Conservation (phyloP, 2,113 vertebrate species). For the Elephas maximus region DNA sequence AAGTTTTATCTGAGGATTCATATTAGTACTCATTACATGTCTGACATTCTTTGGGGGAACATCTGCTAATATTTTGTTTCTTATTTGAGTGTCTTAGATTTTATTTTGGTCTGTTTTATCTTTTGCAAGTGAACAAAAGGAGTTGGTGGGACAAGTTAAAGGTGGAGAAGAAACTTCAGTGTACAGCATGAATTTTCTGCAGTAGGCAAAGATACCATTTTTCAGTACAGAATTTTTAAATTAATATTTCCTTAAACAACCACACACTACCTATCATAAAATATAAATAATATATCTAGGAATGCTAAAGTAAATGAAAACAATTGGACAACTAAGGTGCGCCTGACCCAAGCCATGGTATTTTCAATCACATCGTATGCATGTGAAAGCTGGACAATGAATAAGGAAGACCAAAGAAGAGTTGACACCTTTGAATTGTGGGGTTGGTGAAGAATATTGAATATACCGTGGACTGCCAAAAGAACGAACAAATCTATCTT, state of each 20-base stretch:
- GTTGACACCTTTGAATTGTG: no score
- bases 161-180: background rate
- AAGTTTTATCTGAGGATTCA: background rate
- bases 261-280: background rate
- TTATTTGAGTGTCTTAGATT: background rate
- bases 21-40: background rate
- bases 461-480: no score
- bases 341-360: no score
- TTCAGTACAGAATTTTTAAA: constrained; percentile 7
- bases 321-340: background rate
- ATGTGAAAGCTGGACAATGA: no score
- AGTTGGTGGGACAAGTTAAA: background rate
- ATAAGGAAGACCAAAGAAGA: no score
- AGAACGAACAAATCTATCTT: no score
- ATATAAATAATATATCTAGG: background rate
- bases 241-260: background rate
- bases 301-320: constrained; percentile 41
- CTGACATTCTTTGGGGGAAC: constrained; percentile 9
- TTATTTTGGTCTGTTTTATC: constrained; percentile 21
- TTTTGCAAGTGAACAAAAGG: constrained; percentile 1
- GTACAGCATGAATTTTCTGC: background rate
- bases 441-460: no score
- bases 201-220: background rate
- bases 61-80: constrained; percentile 13
- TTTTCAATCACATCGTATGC: no score